A percentile compares a stretch with the other conserved stretches of the same genome.
Evolutionary conservation across 1,140 invertebrate species (phyloP).

Genomic region (Penaeus vannamei): DNA sequence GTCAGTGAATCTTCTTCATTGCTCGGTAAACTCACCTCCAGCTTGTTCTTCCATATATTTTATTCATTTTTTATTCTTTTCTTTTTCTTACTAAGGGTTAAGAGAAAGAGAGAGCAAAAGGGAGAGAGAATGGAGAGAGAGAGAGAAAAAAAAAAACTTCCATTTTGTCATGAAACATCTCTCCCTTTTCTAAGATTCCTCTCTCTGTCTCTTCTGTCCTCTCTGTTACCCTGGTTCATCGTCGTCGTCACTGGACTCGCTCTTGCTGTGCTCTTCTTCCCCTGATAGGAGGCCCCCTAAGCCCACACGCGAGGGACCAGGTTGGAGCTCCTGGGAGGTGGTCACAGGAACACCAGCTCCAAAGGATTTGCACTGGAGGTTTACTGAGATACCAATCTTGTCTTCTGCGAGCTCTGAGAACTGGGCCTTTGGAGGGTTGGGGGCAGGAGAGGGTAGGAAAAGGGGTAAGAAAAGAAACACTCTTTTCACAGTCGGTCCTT

Average conservation of each 20-base stretch:
- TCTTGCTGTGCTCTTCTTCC: constrained; percentile 40
- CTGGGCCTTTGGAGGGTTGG: constrained; percentile 28
- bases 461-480: neutral
- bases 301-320: constrained; percentile 41
- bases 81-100: no score
- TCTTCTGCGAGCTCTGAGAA: constrained; percentile 57
- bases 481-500: no score
- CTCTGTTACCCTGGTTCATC: constrained; percentile 55
- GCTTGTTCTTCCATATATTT: no score
- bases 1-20: no score
- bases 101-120: no score
- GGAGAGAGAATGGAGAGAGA: no score
- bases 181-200: neutral
- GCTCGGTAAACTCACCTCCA: no score
- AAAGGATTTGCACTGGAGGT: constrained; percentile 60
- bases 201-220: neutral
- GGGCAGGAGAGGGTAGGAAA: neutral
- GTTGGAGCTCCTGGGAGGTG: constrained; percentile 23
- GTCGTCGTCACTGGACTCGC: constrained; percentile 47
- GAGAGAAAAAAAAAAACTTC: no score
- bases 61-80: no score
- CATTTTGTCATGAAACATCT: no score
- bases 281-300: constrained; percentile 27
- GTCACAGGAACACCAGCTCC: constrained; percentile 35
- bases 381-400: constrained; percentile 53